Percentiles rank a stretch among this genome's conserved stretches.
phyloP scores from a whole-genome alignment of 2,113 vertebrate species.

The Miniopterus natalensis region DNA sequence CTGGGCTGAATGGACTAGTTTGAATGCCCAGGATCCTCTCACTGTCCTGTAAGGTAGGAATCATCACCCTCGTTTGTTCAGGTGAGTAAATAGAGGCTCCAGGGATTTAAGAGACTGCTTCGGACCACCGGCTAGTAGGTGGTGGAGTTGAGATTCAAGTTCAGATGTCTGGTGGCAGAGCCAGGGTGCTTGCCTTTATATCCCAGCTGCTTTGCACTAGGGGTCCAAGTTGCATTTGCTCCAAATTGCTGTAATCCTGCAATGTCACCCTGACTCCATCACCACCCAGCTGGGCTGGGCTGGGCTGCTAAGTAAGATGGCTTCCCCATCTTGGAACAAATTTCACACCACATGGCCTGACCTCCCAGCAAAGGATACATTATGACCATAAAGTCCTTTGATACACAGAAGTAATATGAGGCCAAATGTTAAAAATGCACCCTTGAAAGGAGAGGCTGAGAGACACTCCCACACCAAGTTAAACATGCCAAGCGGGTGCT shows the following conservation, averaged over 20 bases:
- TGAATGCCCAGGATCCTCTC: neutral
- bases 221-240: neutral
- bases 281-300: neutral
- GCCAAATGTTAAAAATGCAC: neutral
- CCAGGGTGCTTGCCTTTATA: neutral
- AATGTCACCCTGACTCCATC: neutral
- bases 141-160: no score
- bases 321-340: neutral
- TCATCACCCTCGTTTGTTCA: neutral
- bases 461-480: neutral
- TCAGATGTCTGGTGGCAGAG: no score
- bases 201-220: neutral
- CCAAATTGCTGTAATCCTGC: neutral
- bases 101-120: neutral
- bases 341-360: neutral
- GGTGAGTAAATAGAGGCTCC: neutral
- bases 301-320: neutral
- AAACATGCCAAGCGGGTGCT: fast-evolving
- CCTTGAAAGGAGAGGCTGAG: neutral
- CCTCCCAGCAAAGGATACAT: neutral
- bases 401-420: neutral
- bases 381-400: neutral
- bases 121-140: neutral
- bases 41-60: neutral
- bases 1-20: neutral